Conservation (phyloP, 2,113 vertebrate species). For the Pycnonotus jocosus region DNA sequence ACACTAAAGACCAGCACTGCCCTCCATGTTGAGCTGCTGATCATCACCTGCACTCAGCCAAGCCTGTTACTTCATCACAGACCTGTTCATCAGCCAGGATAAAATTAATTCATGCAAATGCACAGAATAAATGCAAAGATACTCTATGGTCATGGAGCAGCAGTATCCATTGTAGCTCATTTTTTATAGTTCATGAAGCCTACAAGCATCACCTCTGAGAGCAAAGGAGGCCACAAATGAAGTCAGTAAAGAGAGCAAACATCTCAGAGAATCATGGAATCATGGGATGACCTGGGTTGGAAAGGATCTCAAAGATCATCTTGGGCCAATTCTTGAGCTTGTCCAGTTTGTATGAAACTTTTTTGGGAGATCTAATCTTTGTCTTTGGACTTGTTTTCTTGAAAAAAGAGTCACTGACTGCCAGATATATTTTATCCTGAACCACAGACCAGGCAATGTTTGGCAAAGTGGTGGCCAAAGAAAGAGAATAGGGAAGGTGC, state of each 20-base stretch:
- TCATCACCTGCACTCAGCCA: not conserved
- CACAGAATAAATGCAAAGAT: not conserved
- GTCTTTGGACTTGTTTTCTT: not conserved
- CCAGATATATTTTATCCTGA: not conserved
- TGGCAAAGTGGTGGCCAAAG: accelerated
- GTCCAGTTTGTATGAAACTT: not conserved
- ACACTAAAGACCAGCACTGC: not conserved
- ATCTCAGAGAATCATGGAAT: not conserved
- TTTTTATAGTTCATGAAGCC: not conserved
- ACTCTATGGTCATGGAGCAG: not conserved
- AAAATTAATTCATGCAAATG: not conserved
- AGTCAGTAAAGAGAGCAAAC: not conserved
- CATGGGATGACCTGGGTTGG: not conserved
- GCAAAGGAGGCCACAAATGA: not conserved
- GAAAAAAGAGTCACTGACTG: not conserved
- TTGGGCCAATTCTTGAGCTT: not conserved
- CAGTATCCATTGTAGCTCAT: not conserved
- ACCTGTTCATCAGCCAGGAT: not conserved
- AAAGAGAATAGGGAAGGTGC: not conserved
- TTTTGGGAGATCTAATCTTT: not conserved
- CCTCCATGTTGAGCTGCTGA: not conserved
- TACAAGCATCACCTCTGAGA: not conserved
- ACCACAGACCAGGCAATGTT: not conserved
- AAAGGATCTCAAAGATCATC: not conserved
- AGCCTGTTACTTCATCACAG: not conserved